Base-by-base conservation (phyloP, 1,140 invertebrate species). In the Drusus annulatus region DNA sequence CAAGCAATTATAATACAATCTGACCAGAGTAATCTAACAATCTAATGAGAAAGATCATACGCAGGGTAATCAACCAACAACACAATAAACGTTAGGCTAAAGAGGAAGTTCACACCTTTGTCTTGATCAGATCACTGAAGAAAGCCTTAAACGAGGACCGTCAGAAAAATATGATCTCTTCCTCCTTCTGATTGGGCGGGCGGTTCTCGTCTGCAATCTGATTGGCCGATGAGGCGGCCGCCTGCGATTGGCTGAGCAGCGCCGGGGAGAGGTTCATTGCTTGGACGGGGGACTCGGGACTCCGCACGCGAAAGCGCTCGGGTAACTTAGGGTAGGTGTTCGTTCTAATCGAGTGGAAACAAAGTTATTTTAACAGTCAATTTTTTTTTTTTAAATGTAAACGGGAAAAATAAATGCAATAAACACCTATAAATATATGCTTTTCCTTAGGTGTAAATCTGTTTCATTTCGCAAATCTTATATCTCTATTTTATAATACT, bases 271-370 rank as follows among this genome's bases (percentile, higher is more conserved):
- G 51, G 25, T 81, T 76, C 76, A 84, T 21, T 77, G 82, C 69
- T 86, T 86, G 60, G 28, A 65, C 62, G 19, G 76, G 80, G n/a
- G 31, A 31, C 21, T 91, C 90, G 10, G 89, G 88, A 5, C 88
- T 89, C 4, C 91, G 88, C 50, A 91, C 89, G 54, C 91, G 89
- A 85, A 92, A 93, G 83, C 92, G 92, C 60, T 93, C 92, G 17
- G 91, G 91, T 19, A 93, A 84, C 85, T 93, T 93, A 7, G 92
- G 92, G 85, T 92, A 93, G 0, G 92, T 91, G 84, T 92, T 91
- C 74, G 91, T 92, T 84, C 90, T 90, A 84, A 2, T 63, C 23
- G 23, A 63, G 23, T 56, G n/a, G 23, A 63, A 63, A 62, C 13
- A 36, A 45, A 45, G 10, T 45, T 45, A 45, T 45, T 5, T 45